Evolutionary conservation across 2,888 invertebrate genomes (phyloP).

Genomic region (Agrotis exclamationis): DNA sequence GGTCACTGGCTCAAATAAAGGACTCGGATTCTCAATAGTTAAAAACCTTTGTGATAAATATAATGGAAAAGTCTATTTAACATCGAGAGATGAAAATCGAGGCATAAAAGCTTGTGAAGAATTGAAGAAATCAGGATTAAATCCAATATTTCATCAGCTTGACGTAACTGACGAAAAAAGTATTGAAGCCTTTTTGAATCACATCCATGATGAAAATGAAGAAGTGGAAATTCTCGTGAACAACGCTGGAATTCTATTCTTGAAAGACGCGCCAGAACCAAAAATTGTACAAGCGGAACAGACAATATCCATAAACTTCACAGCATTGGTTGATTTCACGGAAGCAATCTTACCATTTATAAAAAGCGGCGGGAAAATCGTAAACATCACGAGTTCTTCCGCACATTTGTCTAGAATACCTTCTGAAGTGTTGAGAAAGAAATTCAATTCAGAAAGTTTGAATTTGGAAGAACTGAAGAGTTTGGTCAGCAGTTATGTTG

Average conservation of each 20-base stretch:
- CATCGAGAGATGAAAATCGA: slow-evolving; percentile 91
- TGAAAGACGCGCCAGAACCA: slow-evolving; percentile 81
- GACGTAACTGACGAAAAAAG: slow-evolving; percentile 92
- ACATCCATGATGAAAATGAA: slow-evolving; percentile 90
- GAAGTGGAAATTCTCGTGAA: slow-evolving; percentile 94
- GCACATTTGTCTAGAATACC: slow-evolving; percentile 93
- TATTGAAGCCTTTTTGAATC: slow-evolving; percentile 89
- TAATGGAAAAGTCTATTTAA: slow-evolving; percentile 93
- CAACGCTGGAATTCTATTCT: slow-evolving; percentile 92
- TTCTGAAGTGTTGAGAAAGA: slow-evolving; percentile 86
- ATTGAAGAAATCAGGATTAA: slow-evolving; percentile 87
- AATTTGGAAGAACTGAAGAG: slow-evolving; percentile 89
- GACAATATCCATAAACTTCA: slow-evolving; percentile 82
- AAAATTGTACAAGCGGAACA: slow-evolving; percentile 78
- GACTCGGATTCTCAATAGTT: slow-evolving; percentile 93
- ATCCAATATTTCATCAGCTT: slow-evolving; percentile 92
- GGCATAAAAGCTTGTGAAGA: slow-evolving; percentile 91
- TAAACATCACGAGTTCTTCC: slow-evolving; percentile 94
- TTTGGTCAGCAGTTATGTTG: slow-evolving; percentile 92
- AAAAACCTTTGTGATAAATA: slow-evolving; percentile 92
- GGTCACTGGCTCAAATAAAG: slow-evolving; percentile 94
- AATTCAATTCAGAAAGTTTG: slow-evolving; percentile 87
- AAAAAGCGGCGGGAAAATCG: slow-evolving; percentile 92
- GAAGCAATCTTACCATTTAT: slow-evolving; percentile 93
- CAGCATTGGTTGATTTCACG: slow-evolving; percentile 84